Conservation (phyloP, 1,140 invertebrate genomes). For the Penaeus vannamei region DNA sequence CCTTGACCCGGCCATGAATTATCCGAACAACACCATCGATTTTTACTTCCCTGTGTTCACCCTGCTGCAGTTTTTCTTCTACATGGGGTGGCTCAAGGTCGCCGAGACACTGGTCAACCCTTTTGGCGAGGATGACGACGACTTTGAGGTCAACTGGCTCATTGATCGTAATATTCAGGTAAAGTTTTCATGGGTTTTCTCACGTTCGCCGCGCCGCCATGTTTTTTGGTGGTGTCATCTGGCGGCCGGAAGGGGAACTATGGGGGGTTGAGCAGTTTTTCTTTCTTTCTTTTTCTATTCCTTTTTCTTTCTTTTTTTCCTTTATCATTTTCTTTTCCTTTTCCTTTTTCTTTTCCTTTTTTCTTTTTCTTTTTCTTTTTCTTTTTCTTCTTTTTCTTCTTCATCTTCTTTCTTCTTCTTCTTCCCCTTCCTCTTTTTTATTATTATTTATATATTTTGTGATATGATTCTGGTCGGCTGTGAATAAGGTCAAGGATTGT, state of each 20-base stretch:
- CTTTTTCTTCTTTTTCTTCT: too few species aligned
- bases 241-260: not conserved
- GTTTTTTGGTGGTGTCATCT: too few species aligned
- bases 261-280: not conserved
- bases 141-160: constrained; percentile 88
- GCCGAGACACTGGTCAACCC: constrained; percentile 90
- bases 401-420: too few species aligned
- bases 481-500: not conserved
- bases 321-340: too few species aligned
- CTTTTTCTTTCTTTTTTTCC: too few species aligned
- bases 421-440: not conserved
- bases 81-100: constrained; percentile 93
- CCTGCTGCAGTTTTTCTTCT: constrained; percentile 83
- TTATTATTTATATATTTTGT: not conserved
- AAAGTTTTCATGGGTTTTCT: not conserved
- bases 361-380: too few species aligned
- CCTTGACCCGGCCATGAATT: constrained; percentile 73
- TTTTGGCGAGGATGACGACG: constrained; percentile 93
- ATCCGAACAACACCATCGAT: constrained; percentile 76
- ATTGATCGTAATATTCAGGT: constrained; percentile 86
- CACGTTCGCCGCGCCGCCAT: too few species aligned
- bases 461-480: not conserved
- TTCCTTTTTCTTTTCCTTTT: too few species aligned
- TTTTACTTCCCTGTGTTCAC: constrained; percentile 92
- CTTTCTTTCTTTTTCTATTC: too few species aligned